Percentiles rank a stretch among this genome's conserved stretches.
Conservation (phyloP, 2,797 vertebrate species). For the Sphaeramia orbicularis region DNA sequence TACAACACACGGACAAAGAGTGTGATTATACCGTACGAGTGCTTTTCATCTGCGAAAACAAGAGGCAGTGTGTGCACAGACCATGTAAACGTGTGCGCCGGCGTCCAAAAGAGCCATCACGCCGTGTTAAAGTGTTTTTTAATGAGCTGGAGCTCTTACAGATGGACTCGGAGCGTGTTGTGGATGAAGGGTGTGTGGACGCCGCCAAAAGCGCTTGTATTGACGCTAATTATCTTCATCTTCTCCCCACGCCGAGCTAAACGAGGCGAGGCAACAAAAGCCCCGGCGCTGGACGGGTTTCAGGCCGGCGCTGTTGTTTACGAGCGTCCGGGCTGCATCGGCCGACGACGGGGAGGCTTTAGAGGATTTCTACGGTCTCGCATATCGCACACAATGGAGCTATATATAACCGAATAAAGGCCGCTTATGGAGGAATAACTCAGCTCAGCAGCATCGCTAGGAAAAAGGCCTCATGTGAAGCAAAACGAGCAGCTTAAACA, state of each 20-base stretch:
- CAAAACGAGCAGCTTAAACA: no score
- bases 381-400: background rate
- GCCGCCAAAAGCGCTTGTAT: slow-evolving; percentile 41
- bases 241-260: slow-evolving; percentile 9
- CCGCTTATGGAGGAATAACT: no score
- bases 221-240: slow-evolving; percentile 54
- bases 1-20: slow-evolving; percentile 13
- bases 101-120: slow-evolving; percentile 51
- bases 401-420: no score
- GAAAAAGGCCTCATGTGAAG: no score
- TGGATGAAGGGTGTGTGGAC: slow-evolving; percentile 38
- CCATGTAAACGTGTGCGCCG: background rate
- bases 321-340: background rate
- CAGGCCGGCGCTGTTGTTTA: slow-evolving; percentile 9
- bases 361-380: no score
- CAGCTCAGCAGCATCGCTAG: no score
- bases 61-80: slow-evolving; percentile 4
- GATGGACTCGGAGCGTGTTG: slow-evolving; percentile 50
- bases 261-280: slow-evolving; percentile 26
- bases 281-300: slow-evolving; percentile 18
- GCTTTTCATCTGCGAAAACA: slow-evolving; percentile 33
- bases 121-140: slow-evolving; percentile 62
- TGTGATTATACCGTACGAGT: slow-evolving; percentile 26
- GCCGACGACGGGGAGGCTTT: background rate
- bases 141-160: slow-evolving; percentile 65